phyloP scores from a whole-genome alignment of 1,140 invertebrate species.

The Rhagoletis zephyria region DNA sequence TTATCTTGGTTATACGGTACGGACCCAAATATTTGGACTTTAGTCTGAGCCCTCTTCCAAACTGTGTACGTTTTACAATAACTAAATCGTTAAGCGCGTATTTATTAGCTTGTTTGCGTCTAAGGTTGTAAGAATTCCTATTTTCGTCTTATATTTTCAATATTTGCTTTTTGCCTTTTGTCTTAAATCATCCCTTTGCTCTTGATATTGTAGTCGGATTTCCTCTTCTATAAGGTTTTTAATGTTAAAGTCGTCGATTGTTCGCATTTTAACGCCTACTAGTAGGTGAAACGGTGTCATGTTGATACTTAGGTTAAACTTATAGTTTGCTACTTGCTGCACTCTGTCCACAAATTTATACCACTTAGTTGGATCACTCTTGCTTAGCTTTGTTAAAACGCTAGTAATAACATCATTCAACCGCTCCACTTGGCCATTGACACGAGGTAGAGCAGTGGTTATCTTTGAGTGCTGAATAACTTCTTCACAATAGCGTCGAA shows the following conservation, averaged over 20 bases:
- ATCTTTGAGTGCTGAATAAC: not conserved
- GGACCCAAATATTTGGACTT: slow-evolving; percentile 46
- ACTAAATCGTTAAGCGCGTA: slow-evolving; percentile 63
- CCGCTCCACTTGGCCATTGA: slow-evolving; percentile 58
- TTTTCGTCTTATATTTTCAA: slow-evolving; percentile 34
- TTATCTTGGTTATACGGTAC: not conserved
- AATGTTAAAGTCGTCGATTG: slow-evolving; percentile 21
- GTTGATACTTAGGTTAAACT: slow-evolving; percentile 10
- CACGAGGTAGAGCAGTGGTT: not conserved
- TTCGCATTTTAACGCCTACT: slow-evolving; percentile 51
- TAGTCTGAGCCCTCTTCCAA: slow-evolving; percentile 27
- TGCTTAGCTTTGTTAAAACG: slow-evolving; percentile 41
- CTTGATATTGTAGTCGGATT: not conserved
- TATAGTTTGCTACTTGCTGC: slow-evolving; percentile 51
- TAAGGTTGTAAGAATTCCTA: not conserved
- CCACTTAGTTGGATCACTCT: slow-evolving; percentile 46
- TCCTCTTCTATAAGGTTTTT: slow-evolving; percentile 23
- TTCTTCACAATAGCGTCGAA: slow-evolving; percentile 58
- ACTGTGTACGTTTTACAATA: slow-evolving; percentile 65
- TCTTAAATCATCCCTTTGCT: slow-evolving; percentile 16
- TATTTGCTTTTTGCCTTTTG: slow-evolving; percentile 36
- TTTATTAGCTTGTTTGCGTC: slow-evolving; percentile 55
- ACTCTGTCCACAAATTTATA: slow-evolving; percentile 52
- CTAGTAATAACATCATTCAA: slow-evolving; percentile 58
- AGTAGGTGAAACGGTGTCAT: slow-evolving; percentile 54